phyloP scores from a whole-genome alignment of 2,113 vertebrate genomes.

The Calidris pygmaea region DNA sequence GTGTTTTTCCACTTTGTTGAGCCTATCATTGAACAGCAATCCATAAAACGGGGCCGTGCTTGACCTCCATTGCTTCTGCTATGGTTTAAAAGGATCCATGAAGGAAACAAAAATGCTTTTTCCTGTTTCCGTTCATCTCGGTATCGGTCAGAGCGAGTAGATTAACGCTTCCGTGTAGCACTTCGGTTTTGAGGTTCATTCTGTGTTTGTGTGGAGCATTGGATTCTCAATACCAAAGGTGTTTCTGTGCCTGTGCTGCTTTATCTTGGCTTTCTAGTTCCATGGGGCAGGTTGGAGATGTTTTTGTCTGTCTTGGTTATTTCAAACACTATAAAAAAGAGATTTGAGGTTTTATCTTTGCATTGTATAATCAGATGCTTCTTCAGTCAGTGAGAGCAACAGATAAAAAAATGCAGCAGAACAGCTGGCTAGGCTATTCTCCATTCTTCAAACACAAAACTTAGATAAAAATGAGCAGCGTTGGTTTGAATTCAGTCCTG shows the following conservation, averaged over 20 bases:
- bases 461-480: background rate
- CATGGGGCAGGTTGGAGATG: background rate
- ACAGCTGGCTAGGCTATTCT: background rate
- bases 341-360: background rate
- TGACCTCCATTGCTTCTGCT: background rate
- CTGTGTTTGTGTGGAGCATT: background rate
- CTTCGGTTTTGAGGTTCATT: background rate
- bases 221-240: background rate
- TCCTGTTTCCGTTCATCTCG: background rate
- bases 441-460: background rate
- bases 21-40: background rate
- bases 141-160: background rate
- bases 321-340: background rate
- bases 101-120: background rate
- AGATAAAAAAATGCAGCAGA: background rate
- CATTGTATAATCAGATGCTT: background rate
- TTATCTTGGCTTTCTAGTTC: background rate
- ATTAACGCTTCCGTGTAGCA: background rate
- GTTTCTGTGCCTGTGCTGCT: background rate
- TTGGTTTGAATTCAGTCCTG: conserved; percentile 6
- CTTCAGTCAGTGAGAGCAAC: background rate
- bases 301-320: background rate
- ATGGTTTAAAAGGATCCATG: background rate
- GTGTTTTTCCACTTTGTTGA: conserved; percentile 24
- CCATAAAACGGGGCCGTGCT: background rate